Base-by-base conservation (phyloP, 2,113 vertebrate species). In the Corythornis madagascariensis region DNA sequence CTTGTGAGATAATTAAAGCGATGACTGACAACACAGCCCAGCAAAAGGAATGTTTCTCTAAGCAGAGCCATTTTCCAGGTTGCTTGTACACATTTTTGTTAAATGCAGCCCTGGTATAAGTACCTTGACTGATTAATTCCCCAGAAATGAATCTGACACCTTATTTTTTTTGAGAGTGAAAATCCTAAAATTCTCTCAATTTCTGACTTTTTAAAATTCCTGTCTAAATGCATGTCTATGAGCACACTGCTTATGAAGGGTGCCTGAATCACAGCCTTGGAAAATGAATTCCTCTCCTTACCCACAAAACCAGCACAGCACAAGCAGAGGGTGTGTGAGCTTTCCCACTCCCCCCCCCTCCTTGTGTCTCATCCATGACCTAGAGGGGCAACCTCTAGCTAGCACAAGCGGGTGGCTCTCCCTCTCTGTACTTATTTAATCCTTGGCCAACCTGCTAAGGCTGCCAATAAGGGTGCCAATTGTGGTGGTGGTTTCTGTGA, bases 401-500 rank as follows among this genome's bases (percentile, higher is more conserved):
- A 90, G 94, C 94, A 74, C 24, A n/a, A 91, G 92, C 43, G 88
- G 74, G 92, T 89, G 92, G 83, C 93, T 96, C 93, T 96, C 80
- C 72, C 45, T 31, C 94, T 89, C 93, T 83, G 77, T 86, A 71
- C 92, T 97, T 88, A 95, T 97, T 96, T 95, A 96, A 95, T 93
- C 94, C 89, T 79, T 47, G 78, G 94, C 95, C 96, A 97, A 86
- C 75, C 83, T 95, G 96, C 91, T 89, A 77, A 84, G 87, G 89
- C 95, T 95, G 96, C 94, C 67, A 89, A 29, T 25, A 92, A 86
- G 91, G 88, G 90, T 95, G 96, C 95, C 97, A 97, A 87, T 95
- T 97, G 97, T 97, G 97, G 94, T 93, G 91, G 70, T 95, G 96
- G 95, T 95, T 97, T 90, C 89, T 97, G 89, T 97, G 97, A 97